Percentiles rank a stretch among this genome's conserved stretches.
phyloP scores from a whole-genome alignment of 2,888 invertebrate genomes.

The Neoaliturus tenellus region DNA sequence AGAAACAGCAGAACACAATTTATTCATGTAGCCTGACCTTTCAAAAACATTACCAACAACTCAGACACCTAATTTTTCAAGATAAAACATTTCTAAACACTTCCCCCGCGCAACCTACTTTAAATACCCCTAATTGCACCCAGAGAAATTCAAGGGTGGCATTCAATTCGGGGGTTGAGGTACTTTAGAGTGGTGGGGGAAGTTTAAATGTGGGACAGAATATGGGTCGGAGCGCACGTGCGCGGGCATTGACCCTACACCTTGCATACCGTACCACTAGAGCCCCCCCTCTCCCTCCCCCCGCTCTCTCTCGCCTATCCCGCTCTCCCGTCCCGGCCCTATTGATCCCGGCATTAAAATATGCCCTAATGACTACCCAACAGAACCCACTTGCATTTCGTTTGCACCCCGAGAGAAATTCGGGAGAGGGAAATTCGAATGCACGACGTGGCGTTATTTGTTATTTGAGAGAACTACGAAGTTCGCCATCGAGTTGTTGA shows the following conservation, averaged over 20 bases:
- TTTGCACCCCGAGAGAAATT: not conserved
- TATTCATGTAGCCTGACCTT: no score
- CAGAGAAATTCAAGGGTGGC: not conserved
- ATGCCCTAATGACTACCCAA: not conserved
- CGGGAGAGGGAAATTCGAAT: not conserved
- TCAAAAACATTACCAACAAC: no score
- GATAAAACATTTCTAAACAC: no score
- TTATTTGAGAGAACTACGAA: not conserved
- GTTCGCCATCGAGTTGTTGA: slow-evolving; percentile 4
- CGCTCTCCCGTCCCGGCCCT: not conserved
- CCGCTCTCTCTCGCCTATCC: not conserved
- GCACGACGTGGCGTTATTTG: not conserved
- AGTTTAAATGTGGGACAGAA: slow-evolving; percentile 18
- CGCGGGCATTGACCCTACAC: slow-evolving; percentile 39
- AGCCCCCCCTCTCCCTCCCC: not conserved
- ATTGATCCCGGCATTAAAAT: slow-evolving; percentile 5
- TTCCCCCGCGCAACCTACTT: no score
- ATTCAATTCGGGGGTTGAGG: not conserved
- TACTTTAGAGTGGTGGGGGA: not conserved
- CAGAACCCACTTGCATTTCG: not conserved
- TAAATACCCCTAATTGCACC: no score
- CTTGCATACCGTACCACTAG: slow-evolving; percentile 40
- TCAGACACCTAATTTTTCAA: no score
- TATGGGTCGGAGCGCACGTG: slow-evolving; percentile 49
- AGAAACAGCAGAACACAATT: no score